Conservation (phyloP, 2,888 invertebrate genomes). For the Agrenia bidenticulata region DNA sequence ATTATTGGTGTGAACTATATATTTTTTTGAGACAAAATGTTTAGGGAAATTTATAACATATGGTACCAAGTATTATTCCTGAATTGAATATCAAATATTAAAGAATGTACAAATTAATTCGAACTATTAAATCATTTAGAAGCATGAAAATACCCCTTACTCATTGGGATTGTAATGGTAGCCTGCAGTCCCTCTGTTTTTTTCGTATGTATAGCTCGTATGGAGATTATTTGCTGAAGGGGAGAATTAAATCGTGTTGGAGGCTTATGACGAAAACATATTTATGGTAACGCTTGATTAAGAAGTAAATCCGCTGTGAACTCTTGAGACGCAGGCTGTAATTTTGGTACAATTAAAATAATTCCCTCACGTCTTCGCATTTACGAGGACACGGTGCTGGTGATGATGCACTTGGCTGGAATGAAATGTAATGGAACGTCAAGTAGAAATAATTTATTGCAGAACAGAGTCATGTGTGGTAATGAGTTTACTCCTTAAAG, state of each 20-base stretch:
- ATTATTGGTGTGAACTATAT: no score
- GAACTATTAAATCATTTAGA: no score
- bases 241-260: constrained; percentile 1
- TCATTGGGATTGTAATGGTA: no score
- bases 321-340: constrained; percentile 11
- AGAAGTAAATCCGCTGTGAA: constrained; percentile 4
- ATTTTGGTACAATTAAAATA: constrained; percentile 26
- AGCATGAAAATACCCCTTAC: no score
- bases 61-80: no score
- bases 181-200: no score
- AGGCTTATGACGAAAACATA: neutral
- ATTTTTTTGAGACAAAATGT: no score
- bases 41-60: no score
- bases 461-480: constrained; percentile 14
- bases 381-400: constrained; percentile 9
- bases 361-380: neutral
- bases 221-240: constrained; percentile 4
- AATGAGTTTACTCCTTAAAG: constrained; percentile 9
- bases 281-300: constrained; percentile 11
- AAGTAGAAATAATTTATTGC: constrained; percentile 25
- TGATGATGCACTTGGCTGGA: constrained; percentile 4
- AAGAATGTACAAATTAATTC: no score
- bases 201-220: no score
- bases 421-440: constrained; percentile 27
- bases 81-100: no score